These are phyloP conservation scores for Drosophila nikananu DNA, from an alignment of 1,140 invertebrate genomes.

Conservation along the genomic window DNA sequence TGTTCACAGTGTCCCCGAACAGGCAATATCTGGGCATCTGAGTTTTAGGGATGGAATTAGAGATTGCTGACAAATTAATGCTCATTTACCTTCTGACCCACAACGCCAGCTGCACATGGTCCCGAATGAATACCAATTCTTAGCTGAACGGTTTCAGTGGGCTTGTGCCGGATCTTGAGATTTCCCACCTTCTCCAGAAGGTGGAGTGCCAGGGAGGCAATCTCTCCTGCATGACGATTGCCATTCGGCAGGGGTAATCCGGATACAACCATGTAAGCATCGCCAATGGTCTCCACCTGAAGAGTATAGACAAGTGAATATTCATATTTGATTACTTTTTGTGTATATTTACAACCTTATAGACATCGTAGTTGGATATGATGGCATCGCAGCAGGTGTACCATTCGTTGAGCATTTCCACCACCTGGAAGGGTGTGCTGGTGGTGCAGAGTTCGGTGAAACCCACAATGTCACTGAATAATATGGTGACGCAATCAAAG, in stretches of 20 bases:
- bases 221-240: slow-evolving; percentile 90
- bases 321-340: background rate
- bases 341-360: slow-evolving; percentile 88
- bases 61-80: too few relatives aligned
- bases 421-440: slow-evolving; percentile 94
- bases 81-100: slow-evolving; percentile 90
- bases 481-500: slow-evolving; percentile 95
- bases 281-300: slow-evolving; percentile 97
- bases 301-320: too few relatives aligned
- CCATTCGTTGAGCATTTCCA: slow-evolving; percentile 94
- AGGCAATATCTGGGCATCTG: slow-evolving; percentile 96
- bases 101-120: slow-evolving; percentile 93
- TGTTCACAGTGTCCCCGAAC: slow-evolving; percentile 98
- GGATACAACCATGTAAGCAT: slow-evolving; percentile 98
- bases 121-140: slow-evolving; percentile 94
- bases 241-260: slow-evolving; percentile 92
- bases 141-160: slow-evolving; percentile 92
- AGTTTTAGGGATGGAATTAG: background rate
- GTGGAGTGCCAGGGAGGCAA: slow-evolving; percentile 95
- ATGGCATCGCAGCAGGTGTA: slow-evolving; percentile 97
- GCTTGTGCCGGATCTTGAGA: slow-evolving; percentile 92
- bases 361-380: slow-evolving; percentile 95
- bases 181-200: slow-evolving; percentile 93
- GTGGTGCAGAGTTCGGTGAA: slow-evolving; percentile 97
- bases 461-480: slow-evolving; percentile 97